Conservation (phyloP, 2,113 vertebrate species). For the Platichthys flesus region DNA sequence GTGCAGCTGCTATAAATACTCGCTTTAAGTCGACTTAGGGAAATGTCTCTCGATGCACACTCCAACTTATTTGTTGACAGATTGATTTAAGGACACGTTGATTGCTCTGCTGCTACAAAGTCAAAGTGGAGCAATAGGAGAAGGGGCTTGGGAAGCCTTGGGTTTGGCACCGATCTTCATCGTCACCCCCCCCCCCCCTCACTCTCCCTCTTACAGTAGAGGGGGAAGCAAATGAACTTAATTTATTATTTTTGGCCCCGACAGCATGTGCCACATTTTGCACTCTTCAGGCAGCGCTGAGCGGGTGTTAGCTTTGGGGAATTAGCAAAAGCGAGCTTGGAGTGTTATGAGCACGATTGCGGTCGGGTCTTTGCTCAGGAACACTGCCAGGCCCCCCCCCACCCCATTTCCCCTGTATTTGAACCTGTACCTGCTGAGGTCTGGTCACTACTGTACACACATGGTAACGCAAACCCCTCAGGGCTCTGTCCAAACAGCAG, state of each 20-base stretch:
- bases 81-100: constrained; percentile 59
- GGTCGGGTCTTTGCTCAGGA: constrained; percentile 68
- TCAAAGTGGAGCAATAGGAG: constrained; percentile 57
- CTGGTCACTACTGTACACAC: constrained; percentile 63
- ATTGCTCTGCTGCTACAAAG: constrained; percentile 52
- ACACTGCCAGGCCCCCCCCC: constrained; percentile 37
- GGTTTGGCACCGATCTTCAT: constrained; percentile 63
- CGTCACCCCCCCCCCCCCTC: constrained; percentile 15
- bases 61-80: constrained; percentile 12
- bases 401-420: constrained; percentile 28
- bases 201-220: constrained; percentile 31
- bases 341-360: constrained; percentile 28
- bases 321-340: constrained; percentile 49
- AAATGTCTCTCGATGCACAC: constrained; percentile 4
- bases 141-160: constrained; percentile 47
- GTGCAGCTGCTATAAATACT: constrained; percentile 2
- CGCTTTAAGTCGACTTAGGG: constrained; percentile 12
- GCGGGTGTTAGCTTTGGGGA: constrained; percentile 67
- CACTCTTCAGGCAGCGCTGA: constrained; percentile 59
- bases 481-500: constrained; percentile 57
- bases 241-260: constrained; percentile 81
- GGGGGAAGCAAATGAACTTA: constrained; percentile 72
- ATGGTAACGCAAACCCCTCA: constrained; percentile 52
- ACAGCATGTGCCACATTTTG: constrained; percentile 60
- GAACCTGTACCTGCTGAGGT: constrained; percentile 76